Evolutionary conservation across 1,140 invertebrate species (phyloP), one percentile per base, ranked within the genome.

Genomic region (Drosophila trapezifrons): DNA sequence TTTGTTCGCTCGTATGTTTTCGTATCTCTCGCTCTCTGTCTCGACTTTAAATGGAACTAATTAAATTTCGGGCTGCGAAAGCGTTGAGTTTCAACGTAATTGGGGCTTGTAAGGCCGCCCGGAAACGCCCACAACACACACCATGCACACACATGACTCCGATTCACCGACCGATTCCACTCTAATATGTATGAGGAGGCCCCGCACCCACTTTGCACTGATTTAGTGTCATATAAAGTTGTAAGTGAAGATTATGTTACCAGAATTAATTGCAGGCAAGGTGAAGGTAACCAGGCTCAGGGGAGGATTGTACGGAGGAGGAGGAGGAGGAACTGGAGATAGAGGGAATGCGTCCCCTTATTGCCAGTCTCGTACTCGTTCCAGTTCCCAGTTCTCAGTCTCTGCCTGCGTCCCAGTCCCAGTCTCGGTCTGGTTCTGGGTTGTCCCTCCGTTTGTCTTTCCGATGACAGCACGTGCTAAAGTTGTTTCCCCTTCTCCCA

Each of bases 241-340:
- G 84, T 89, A 89, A 87, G 84, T 89, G 84, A 84, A 87, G 84
- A 87, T 87, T 87, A 89, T 87, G 84, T 87, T 87, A 87, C 84
- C 84, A 78, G 84, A 89, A 87, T 89, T 87, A 87, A 87, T 87
- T 87, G 84, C 84, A 78, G 80, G 57, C 73, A 87, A 87, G 84
- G 84, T 89, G 84, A 80, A 84, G 84, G 80, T 89, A 84, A 64
- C 72, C 72, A 66, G 74, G 55, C 51, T 42, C 65, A 72, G 27
- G 42, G 18, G 27, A 42, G 27, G 43, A 17, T 46, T 29, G 42
- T n/a, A n/a, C n/a, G 27, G 18, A 22, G 17, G 27, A n/a, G 25
- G 38, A 17, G 32, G 12, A 46, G 32, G 25, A n/a, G 18, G 58
- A 62, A 46, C 40, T 18, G 43, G 35, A 54, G 59, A 22, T 37